Conservation (phyloP, 92 coral and sea anemone species). For the Muricea muricata region DNA sequence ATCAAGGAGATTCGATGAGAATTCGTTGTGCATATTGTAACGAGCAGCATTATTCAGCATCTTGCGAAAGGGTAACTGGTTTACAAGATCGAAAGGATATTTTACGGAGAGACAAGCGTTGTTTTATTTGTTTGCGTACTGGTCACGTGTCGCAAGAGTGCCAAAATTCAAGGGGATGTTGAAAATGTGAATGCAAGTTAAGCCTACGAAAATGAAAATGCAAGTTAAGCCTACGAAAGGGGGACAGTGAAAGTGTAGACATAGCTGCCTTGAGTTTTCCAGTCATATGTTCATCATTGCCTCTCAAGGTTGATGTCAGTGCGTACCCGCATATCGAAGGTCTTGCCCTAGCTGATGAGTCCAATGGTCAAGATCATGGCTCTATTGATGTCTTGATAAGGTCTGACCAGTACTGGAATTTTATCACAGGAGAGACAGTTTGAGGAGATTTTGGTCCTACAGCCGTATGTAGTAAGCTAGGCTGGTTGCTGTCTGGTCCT, state of each 20-base stretch:
- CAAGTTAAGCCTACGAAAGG: slow-evolving; percentile 3
- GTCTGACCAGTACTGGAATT: too few species aligned
- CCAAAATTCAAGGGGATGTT: neutral
- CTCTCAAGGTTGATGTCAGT: slow-evolving; percentile 44
- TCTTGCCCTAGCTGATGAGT: slow-evolving; percentile 55
- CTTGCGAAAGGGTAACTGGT: neutral
- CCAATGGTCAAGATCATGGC: too few species aligned
- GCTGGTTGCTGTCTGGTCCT: too few species aligned
- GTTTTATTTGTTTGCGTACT: slow-evolving; percentile 4
- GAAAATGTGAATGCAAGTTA: neutral
- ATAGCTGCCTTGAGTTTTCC: too few species aligned
- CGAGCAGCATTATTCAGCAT: slow-evolving; percentile 11
- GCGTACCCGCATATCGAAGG: slow-evolving; percentile 61
- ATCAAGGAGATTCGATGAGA: neutral
- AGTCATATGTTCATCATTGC: slow-evolving; percentile 72
- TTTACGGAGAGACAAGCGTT: slow-evolving; percentile 3
- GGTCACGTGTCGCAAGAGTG: slow-evolving; percentile 9
- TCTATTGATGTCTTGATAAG: too few species aligned
- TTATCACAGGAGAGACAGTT: too few species aligned
- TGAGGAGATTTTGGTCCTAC: too few species aligned
- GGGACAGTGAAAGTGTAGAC: too few species aligned
- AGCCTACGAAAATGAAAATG: neutral
- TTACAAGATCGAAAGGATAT: slow-evolving; percentile 17
- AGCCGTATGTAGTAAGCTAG: too few species aligned
- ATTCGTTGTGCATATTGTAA: slow-evolving; percentile 10